Base-by-base conservation (phyloP, 1,140 invertebrate species). In the Kradibia gibbosae region DNA sequence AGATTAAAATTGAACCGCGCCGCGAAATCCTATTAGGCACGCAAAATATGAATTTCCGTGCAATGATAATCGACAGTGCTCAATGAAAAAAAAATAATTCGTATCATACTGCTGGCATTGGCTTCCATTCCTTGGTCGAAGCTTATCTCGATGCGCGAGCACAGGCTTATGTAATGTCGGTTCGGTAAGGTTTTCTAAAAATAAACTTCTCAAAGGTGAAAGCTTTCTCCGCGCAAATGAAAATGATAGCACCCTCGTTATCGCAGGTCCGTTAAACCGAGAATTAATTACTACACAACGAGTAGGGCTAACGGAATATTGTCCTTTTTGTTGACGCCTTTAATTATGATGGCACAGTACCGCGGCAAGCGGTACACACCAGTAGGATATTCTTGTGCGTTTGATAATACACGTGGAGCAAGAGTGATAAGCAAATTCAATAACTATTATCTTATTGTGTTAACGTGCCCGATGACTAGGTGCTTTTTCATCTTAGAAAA, bases 391-490 rank as follows among this genome's bases (percentile, higher is more conserved):
- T 67, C 65, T 57, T 34, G 55, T 20, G 73, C 53, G 10, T 39
- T 25, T 17, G 73, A 60, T 76, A 45, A 34, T 45, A 25, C 48
- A 39, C 3, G 3, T 39, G 36, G 1, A 15, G 5, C 1, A 15
- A 42, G 48, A 55, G 3, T 28, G 77, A 78, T 78, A 78, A 70
- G 77, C 50, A 78, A 70, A 71, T 71, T 70, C 77, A 55, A 71
- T 28, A 34, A 11, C n/a, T 42, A 28, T 55, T 25, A 34, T 55
- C 60, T 78, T 70, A 55, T 78, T 48, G 34, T 36, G 15, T 25
- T 55, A 53, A n/a, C 77, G 22, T 53, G 42, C 53, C 53, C 36
- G 42, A 50, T 42, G 45, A 78, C 48, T 31, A 20, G 25, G 7
- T n/a, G 48, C 15, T 34, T 65, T 36, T 65, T 4, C 25, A n/a